These are phyloP conservation scores for Girardinichthys multiradiatus DNA, from an alignment of 2,113 vertebrate species.

Conservation along the genomic window DNA sequence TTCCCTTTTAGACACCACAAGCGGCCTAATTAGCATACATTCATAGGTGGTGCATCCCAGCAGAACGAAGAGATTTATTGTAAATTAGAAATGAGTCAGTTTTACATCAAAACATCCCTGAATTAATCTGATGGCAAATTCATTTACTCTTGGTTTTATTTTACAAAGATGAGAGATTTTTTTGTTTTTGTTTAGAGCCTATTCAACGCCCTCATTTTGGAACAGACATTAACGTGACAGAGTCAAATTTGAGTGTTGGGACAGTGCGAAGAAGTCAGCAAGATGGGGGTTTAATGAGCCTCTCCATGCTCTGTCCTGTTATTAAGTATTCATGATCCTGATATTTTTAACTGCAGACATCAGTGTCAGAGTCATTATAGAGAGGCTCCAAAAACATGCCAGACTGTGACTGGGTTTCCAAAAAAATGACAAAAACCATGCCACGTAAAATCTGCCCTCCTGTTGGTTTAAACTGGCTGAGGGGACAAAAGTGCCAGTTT, in stretches of 20 bases:
- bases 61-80: conserved; percentile 23
- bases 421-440: conserved; percentile 1
- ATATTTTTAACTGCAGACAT: conserved; percentile 71
- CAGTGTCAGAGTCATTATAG: conserved; percentile 34
- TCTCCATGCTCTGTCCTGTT: conserved; percentile 26
- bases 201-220: neutral
- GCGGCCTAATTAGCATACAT: conserved; percentile 53
- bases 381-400: conserved; percentile 8
- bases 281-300: conserved; percentile 43
- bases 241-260: conserved; percentile 20
- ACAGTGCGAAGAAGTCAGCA: conserved; percentile 8
- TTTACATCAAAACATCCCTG: conserved; percentile 16
- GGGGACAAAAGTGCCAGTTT: neutral
- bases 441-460: neutral
- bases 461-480: conserved; percentile 4
- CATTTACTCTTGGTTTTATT: neutral
- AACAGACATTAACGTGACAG: conserved; percentile 10
- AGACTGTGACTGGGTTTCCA: conserved; percentile 9
- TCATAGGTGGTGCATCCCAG: conserved; percentile 34
- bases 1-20: conserved; percentile 52
- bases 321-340: conserved; percentile 67
- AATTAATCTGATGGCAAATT: neutral
- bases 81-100: conserved; percentile 16
- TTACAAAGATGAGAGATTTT: neutral
- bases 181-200: conserved; percentile 21